Evolutionary conservation across 2,888 invertebrate species (phyloP), one percentile per base, ranked within the genome.

Genomic region (Tethea ocularis): DNA sequence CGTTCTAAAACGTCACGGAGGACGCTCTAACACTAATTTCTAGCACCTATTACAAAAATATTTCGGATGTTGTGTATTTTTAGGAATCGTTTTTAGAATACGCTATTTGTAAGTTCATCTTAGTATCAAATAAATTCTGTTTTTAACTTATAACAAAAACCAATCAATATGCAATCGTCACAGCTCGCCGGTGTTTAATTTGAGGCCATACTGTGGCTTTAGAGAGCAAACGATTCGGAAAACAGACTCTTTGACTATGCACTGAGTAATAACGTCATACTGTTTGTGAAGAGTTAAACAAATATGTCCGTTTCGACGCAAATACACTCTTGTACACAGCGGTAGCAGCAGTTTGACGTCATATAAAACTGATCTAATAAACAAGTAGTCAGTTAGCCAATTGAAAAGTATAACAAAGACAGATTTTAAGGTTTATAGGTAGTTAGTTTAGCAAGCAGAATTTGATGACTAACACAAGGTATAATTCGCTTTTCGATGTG

Each of bases 161-260:
- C 46, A 46, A 20, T 20, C 41, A 46, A 46, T 66, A 62, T 52
- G 51, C 61, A 69, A 67, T 65, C 59, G 68, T 62, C 67, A 69
- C 68, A 67, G 58, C 58, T 61, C 59, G 57, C 46, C 17, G 15
- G 17, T 69, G 71, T 78, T 75, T 77, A 66, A 62, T 56, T 63
- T 62, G 52, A 57, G 53, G 61, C 70, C 78, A 77, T 77, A 68
- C 68, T 66, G 64, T 57, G 63, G 62, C 61, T 72, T 67, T 63
- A 62, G 61, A 59, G 66, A 58, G 57, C 69, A 73, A 74, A 75
- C 71, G 61, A 65, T 61, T 64, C 64, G 71, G 63, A 74, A 74
- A 76, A 70, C 63, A 62, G 61, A 67, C 64, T 57, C 59, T 62
- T 66, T 66, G 62, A 67, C 68, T 67, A 66, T 61, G 60, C 53